Evolutionary conservation across 2,113 vertebrate genomes (phyloP), one percentile per base, ranked within the genome.

Genomic region (Phaethornis superciliosus): DNA sequence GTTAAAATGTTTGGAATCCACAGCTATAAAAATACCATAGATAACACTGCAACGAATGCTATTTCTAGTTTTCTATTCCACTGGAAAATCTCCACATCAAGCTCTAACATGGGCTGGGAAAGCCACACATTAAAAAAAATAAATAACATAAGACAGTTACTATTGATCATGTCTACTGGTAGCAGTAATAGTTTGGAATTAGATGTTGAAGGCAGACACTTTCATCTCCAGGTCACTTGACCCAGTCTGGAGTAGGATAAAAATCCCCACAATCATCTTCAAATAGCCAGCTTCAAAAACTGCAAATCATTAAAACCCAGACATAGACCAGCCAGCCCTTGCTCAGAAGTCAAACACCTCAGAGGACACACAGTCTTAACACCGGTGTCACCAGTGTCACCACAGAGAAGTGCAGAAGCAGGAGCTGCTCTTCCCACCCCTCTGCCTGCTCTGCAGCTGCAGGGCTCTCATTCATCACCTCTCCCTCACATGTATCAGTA

Each of bases 321-420:
- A 59, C 0, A 0, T 28, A 60, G 12, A 35, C 4, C 42, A 68
- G 58, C 7, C 56, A 83, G 56, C 2, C 47, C 15, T 21, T 0
- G 0, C 20, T 9, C 33, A 30, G 42, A 62, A 51, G 37, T 28
- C 69, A 22, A 62, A 49, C 17, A 42, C 10, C 58, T n/a, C 32
- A 8, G 20, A 4, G 26, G 37, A 35, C 28, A 55, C 56, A 47
- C 47, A 23, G 42, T 52, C 32, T 40, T 47, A 58, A 49, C 40
- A 58, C 12, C 28, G 64, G 17, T 1, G 1, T 59, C 32, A 68
- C 32, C 37, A 26, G 19, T 16, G n/a, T n/a, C n/a, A 17, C 7
- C 2, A 0, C 33, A 67, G 77, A 28, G 30, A 77, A 55, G 18
- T 15, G 37, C 18, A 49, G 55, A 65, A 64, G 8, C 20, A 63